Evolutionary conservation across 2,113 vertebrate genomes (phyloP), one percentile per base, ranked within the genome.

Genomic region (Gymnogyps californianus): DNA sequence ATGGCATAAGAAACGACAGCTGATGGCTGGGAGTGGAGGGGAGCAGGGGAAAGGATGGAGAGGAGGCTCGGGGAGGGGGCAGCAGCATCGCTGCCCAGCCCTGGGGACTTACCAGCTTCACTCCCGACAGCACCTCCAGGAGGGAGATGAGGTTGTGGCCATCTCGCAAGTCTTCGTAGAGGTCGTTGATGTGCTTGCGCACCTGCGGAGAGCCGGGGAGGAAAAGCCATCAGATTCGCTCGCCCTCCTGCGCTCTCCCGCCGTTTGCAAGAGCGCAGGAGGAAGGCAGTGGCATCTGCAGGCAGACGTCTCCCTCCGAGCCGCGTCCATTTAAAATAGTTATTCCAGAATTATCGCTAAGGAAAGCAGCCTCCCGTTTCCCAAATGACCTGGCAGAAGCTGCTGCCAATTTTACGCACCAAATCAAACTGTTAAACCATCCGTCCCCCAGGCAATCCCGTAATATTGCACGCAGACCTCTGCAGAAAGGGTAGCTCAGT

Each of bases 81-180:
- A 29, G 69, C 82, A 71, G 15, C 29, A 13, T 13, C 61, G 1
- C 36, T 8, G 13, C 29, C 72, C 62, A 6, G 32, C 64, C 40
- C 17, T 13, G 72, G 54, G 54, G 21, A 90, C 99, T 98, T 89
- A 99, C 99, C 99, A 99, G 98, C 83, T 99, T 99, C 97, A 99
- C 99, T 55, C 99, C 99, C 0, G 99, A 99, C 95, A 99, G 99
- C 92, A 99, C 99, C 96, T 99, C 99, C 96, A 99, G 98, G 66
- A 99, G 97, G 70, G 99, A 99, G 62, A 99, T 99, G 78, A 99
- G 98, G 98, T 99, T 99, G 98, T 99, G 99, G 75, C 99, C 99
- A 94, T 99, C 99, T n/a, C 99, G 98, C 74, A 99, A 97, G 93
- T 99, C 99, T 95, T 99, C 99, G 25, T 99, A 99, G 72, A 99